phyloP scores from a whole-genome alignment of 1,140 invertebrate genomes.

The Cydia amplana region DNA sequence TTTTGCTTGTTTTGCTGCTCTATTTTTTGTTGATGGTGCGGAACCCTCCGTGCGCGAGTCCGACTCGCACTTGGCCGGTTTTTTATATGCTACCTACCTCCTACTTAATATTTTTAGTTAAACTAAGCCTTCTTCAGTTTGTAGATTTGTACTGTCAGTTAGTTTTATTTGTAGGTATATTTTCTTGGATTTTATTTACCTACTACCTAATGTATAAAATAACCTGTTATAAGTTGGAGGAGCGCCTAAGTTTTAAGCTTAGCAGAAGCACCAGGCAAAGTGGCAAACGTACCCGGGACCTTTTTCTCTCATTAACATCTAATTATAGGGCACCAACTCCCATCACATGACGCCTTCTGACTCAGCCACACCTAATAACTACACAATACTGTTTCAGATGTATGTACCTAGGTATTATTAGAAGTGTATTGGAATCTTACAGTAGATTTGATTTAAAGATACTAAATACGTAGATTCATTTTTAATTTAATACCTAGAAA shows the following conservation, averaged over 20 bases:
- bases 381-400: slow-evolving; percentile 54
- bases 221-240: neutral
- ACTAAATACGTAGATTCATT: no score
- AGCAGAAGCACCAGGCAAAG: neutral
- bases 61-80: no score
- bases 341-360: slow-evolving; percentile 67
- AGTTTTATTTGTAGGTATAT: neutral
- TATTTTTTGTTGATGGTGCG: no score
- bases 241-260: neutral
- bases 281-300: slow-evolving; percentile 45
- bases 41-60: no score
- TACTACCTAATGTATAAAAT: neutral
- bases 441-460: neutral
- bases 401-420: slow-evolving; percentile 35
- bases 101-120: no score
- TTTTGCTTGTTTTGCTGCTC: no score
- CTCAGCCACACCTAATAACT: slow-evolving; percentile 62
- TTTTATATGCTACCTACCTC: no score
- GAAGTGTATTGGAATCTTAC: neutral
- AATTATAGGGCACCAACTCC: slow-evolving; percentile 74
- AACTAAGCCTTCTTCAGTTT: neutral
- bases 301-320: slow-evolving; percentile 77
- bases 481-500: no score
- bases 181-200: no score
- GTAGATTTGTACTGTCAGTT: no score